Conservation (phyloP, 2,888 invertebrate species). For the Agrochola litura region DNA sequence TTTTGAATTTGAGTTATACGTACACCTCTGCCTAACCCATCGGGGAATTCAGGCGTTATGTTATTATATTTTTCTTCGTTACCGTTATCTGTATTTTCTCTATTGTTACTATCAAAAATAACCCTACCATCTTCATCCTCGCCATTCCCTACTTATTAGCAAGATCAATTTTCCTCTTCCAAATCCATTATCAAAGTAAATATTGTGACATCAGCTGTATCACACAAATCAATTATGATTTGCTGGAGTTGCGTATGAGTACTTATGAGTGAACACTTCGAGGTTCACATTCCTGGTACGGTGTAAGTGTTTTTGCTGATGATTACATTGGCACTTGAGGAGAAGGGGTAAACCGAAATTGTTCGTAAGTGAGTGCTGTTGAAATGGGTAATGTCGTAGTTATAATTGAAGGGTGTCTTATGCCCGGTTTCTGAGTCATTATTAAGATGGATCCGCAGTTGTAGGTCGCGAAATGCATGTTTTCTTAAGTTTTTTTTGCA, state of each 20-base stretch:
- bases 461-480: no score
- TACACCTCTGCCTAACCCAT: not conserved
- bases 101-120: not conserved
- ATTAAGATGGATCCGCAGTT: not conserved
- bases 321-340: slow-evolving; percentile 17
- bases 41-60: not conserved
- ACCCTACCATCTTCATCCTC: slow-evolving; percentile 20
- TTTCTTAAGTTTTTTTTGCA: no score
- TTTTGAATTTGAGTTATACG: no score
- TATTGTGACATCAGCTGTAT: slow-evolving; percentile 49
- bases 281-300: slow-evolving; percentile 2
- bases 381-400: not conserved
- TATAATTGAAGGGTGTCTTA: not conserved
- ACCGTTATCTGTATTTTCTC: not conserved
- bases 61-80: not conserved
- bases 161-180: slow-evolving; percentile 8
- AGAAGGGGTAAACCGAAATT: slow-evolving; percentile 17
- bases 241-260: slow-evolving; percentile 27
- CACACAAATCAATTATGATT: slow-evolving; percentile 54
- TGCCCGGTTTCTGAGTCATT: not conserved
- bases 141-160: not conserved
- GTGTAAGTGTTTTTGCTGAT: slow-evolving; percentile 36
- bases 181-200: slow-evolving; percentile 53
- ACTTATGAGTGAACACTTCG: slow-evolving; percentile 18
- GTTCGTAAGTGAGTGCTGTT: not conserved